These are phyloP conservation scores for Drosophila siamana DNA, from an alignment of 2,888 invertebrate species.

Conservation along the genomic window DNA sequence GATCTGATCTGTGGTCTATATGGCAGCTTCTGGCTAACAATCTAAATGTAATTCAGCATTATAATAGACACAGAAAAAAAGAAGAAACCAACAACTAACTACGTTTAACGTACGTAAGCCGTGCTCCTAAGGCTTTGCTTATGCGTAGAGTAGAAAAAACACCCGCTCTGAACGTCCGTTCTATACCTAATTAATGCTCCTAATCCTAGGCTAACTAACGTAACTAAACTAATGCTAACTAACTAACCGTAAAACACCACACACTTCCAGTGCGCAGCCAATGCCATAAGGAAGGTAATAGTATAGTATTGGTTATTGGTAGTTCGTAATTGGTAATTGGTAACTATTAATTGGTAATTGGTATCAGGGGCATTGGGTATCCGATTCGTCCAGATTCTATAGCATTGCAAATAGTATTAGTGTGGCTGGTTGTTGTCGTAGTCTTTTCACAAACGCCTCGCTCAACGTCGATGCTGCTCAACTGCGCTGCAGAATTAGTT, in stretches of 20 bases:
- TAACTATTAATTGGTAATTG: conserved; percentile 16
- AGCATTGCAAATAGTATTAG: conserved; percentile 71
- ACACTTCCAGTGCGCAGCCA: conserved; percentile 50
- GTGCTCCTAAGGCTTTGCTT: conserved; percentile 66
- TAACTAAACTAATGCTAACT: conserved; percentile 56
- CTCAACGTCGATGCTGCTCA: conserved; percentile 69
- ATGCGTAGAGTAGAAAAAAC: conserved; percentile 55
- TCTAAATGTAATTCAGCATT: conserved; percentile 50
- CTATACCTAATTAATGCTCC: conserved; percentile 56
- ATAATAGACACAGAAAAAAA: conserved; percentile 15
- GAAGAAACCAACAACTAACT: conserved; percentile 55
- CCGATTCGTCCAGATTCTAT: conserved; percentile 40
- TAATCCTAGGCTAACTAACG: conserved; percentile 53
- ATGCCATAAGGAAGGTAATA: conserved; percentile 43
- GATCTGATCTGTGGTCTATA: conserved; percentile 25
- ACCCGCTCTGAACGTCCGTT: conserved; percentile 40
- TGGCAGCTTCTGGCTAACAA: conserved; percentile 52
- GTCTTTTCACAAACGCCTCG: conserved; percentile 58
- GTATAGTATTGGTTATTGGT: conserved; percentile 20
- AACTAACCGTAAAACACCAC: conserved; percentile 53
- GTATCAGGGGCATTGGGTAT: conserved; percentile 26
- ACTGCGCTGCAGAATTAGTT: conserved; percentile 80
- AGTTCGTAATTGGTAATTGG: conserved; percentile 5
- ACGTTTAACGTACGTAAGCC: conserved; percentile 77
- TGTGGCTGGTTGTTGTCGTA: conserved; percentile 43